Percentiles rank a stretch among this genome's conserved stretches.
Evolutionary conservation across 2,888 invertebrate species (phyloP).

Genomic region (Rotaria socialis): DNA sequence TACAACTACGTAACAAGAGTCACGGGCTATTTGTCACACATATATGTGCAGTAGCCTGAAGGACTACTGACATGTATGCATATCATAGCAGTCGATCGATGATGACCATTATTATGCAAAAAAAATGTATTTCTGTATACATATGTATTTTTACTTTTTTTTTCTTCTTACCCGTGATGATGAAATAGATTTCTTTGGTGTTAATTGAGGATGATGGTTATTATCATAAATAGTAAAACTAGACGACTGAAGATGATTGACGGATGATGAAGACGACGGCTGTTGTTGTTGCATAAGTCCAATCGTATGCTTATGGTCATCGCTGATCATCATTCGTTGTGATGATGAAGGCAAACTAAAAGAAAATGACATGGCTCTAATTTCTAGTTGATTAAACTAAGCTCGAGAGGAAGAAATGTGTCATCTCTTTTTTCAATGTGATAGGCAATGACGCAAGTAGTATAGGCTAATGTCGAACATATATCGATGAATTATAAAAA

Average conservation of each 20-base stretch:
- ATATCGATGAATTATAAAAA: background rate
- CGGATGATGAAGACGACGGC: background rate
- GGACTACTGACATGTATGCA: background rate
- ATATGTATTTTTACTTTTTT: background rate
- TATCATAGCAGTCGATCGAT: background rate
- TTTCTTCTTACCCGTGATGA: background rate
- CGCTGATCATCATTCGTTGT: conserved; percentile 4
- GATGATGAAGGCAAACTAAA: background rate
- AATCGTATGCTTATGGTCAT: background rate
- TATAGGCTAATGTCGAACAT: background rate
- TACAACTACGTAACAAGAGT: background rate
- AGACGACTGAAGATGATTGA: background rate
- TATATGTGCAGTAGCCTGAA: background rate
- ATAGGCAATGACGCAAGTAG: background rate
- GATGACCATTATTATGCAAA: background rate
- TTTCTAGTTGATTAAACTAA: conserved; percentile 13
- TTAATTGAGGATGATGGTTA: conserved; percentile 17
- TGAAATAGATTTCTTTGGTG: background rate
- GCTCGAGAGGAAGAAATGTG: background rate
- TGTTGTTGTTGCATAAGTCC: background rate
- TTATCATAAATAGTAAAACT: conserved; percentile 8
- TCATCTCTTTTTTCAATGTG: background rate
- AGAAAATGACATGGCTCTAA: background rate
- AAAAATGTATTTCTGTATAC: too few relatives aligned
- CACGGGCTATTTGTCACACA: conserved; percentile 20